Evolutionary conservation across 2,888 invertebrate species (phyloP).

Genomic region (Exocentrus adspersus): DNA sequence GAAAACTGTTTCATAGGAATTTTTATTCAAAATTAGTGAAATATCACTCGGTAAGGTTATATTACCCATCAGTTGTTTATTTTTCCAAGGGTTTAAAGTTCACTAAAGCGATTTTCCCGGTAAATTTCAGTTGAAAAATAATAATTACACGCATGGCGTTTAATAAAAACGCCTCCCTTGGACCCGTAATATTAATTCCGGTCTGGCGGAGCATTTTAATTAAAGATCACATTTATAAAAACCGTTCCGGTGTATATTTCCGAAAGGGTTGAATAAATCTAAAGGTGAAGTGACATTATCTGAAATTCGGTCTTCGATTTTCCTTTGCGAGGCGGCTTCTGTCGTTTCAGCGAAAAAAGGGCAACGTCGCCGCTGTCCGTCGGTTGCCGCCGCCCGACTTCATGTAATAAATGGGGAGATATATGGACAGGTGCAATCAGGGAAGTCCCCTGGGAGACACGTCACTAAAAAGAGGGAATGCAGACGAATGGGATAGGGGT

Average conservation of each 20-base stretch:
- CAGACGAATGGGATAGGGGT: conserved; percentile 59
- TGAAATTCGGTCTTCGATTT: conserved; percentile 56
- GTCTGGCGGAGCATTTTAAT: conserved; percentile 19
- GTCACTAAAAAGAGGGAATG: conserved; percentile 59
- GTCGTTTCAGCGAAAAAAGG: conserved; percentile 61
- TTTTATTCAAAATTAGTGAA: no score
- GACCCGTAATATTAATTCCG: not conserved
- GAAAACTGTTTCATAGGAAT: no score
- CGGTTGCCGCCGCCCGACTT: conserved; percentile 44
- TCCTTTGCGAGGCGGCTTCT: conserved; percentile 57
- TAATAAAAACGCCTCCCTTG: no score
- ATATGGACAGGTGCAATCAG: conserved; percentile 64
- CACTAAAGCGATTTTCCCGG: no score
- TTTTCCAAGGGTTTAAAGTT: no score
- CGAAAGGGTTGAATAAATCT: conserved; percentile 60
- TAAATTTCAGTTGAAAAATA: no score
- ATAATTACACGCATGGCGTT: no score
- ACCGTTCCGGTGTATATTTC: conserved; percentile 29
- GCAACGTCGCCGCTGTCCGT: conserved; percentile 49
- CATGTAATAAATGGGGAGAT: conserved; percentile 58
- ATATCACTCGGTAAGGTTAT: no score
- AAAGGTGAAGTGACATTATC: conserved; percentile 62
- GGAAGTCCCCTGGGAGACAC: conserved; percentile 61
- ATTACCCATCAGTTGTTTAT: no score
- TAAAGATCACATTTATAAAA: conserved; percentile 31